Base-by-base conservation (phyloP, 2,113 vertebrate genomes). In the Ovis canadensis region DNA sequence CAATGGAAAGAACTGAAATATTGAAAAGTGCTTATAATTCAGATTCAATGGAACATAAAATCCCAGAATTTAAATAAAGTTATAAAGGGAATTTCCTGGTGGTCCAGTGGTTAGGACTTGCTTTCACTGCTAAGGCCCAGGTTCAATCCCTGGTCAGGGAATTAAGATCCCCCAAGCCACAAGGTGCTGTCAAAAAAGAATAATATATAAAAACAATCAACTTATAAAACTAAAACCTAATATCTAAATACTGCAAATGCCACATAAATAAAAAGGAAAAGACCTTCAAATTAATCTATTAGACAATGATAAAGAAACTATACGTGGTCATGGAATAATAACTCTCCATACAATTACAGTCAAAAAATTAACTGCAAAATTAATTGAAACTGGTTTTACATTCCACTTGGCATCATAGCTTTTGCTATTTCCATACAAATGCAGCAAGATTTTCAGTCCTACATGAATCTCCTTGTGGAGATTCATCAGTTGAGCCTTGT, bases 401-500 rank as follows among this genome's bases (percentile, higher is more conserved):
- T 90, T 90, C 29, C 6, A 55, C 85, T 43, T 95, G 88, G 54
- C 62, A 36, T 60, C 21, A 57, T 1, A 62, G 64, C 78, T 64
- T 64, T 78, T 94, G 67, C 67, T 60, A 54, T 78, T 95, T 96
- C 45, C 36, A 78, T 9, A 48, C 29, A 74, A 80, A 62, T 6
- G 36, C 55, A 54, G 84, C 33, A 59, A 62, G 48, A 13, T 36
- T 93, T 88, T 89, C 33, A 45, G 48, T 23, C n/a, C 29, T 17
- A 36, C 40, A 36, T 88, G 77, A 91, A 52, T 97, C 93, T 91
- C 97, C 77, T 97, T 59, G 85, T 64, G 52, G 48, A 71, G 80
- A 93, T 94, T 96, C 85, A 96, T 96, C 91, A 95, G n/a, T 95
- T 89, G 93, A 91, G 82, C 95, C 84, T 87, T 91, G 45, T 98